Conservation (phyloP, 2,888 invertebrate species). For the Axea sp. region DNA sequence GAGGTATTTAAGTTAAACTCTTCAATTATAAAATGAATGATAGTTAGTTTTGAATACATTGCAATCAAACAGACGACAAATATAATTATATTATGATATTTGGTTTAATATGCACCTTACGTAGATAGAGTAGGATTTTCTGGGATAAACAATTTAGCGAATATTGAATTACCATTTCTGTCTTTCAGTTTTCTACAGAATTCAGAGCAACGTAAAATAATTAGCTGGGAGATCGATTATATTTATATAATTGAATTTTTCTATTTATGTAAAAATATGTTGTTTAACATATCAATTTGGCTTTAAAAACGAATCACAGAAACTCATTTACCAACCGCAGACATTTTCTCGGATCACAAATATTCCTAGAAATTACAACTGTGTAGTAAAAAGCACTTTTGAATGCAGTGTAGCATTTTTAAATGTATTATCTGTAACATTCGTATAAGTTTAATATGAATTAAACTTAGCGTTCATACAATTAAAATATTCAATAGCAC, state of each 20-base stretch:
- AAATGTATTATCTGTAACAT: background rate
- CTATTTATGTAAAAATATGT: too few species aligned
- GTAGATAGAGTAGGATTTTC: conserved; percentile 35
- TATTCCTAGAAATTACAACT: too few species aligned
- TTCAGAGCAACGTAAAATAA: conserved; percentile 1
- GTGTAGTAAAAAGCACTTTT: too few species aligned
- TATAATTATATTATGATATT: conserved; percentile 40
- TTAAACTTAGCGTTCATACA: background rate
- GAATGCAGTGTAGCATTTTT: too few species aligned
- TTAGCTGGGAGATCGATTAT: background rate
- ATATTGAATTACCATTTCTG: conserved; percentile 8
- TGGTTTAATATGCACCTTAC: conserved; percentile 35
- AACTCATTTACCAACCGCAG: too few species aligned
- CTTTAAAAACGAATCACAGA: too few species aligned
- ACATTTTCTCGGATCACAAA: background rate
- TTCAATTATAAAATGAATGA: conserved; percentile 30
- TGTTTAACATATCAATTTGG: too few species aligned
- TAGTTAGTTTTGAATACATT: conserved; percentile 21
- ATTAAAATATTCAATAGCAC: conserved; percentile 3
- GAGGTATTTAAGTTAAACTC: too few species aligned
- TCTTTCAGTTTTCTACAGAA: conserved; percentile 2
- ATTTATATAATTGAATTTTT: too few species aligned
- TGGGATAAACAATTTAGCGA: conserved; percentile 28
- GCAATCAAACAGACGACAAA: conserved; percentile 40
- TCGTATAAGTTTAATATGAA: conserved; percentile 4